Conservation (phyloP, 2,888 invertebrate species). For the Euplexia lucipara region DNA sequence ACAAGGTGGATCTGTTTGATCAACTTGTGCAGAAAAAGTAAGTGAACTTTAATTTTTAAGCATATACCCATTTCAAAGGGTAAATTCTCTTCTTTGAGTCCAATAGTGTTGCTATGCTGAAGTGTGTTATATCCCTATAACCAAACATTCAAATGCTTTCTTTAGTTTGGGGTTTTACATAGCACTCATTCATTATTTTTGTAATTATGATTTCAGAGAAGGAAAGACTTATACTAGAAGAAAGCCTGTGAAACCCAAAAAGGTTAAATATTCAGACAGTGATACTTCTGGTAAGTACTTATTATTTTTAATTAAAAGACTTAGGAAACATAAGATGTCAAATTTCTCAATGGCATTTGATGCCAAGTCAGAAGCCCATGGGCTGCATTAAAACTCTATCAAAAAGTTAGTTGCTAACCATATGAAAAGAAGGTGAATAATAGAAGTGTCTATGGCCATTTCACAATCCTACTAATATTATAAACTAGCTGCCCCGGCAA, state of each 20-base stretch:
- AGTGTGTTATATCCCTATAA: not conserved
- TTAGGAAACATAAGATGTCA: no score
- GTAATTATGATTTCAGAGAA: constrained; percentile 66
- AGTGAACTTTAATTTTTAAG: no score
- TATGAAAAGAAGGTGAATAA: no score
- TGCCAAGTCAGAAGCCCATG: no score
- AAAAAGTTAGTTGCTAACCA: no score
- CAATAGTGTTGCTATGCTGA: not conserved
- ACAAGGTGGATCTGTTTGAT: constrained; percentile 58
- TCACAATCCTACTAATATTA: no score
- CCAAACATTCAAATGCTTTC: not conserved
- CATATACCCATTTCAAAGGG: not conserved
- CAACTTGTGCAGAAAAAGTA: constrained; percentile 67
- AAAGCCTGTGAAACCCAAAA: constrained; percentile 69
- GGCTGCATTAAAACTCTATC: no score
- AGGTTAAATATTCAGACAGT: constrained; percentile 71
- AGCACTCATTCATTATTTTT: not conserved
- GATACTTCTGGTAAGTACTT: constrained; percentile 74
- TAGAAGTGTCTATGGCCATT: no score
- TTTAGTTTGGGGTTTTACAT: not conserved
- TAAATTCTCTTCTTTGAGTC: not conserved
- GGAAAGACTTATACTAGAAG: constrained; percentile 71
- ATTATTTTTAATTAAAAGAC: no score
- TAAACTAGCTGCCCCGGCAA: no score
- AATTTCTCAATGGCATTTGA: no score